phyloP scores from a whole-genome alignment of 2,113 vertebrate species.

The Toxotes chatareus region DNA sequence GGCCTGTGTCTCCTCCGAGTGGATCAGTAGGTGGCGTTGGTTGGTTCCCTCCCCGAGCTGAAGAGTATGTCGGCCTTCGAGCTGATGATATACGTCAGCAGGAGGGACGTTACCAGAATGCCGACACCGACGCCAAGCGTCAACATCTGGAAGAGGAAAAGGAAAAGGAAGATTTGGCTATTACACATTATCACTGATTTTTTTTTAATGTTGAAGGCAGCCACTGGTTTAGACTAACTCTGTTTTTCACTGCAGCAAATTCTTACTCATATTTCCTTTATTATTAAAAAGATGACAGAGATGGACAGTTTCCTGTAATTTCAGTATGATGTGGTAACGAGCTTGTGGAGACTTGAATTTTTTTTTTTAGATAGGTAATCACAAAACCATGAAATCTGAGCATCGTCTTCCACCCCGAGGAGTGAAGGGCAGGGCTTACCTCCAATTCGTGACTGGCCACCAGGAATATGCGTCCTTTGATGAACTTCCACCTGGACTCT shows the following conservation, averaged over 20 bases:
- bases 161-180: neutral
- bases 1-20: constrained; percentile 27
- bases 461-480: constrained; percentile 92
- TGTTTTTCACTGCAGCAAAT: no score
- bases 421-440: constrained; percentile 76
- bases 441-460: constrained; percentile 94
- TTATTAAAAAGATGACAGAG: no score
- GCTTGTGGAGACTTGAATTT: no score
- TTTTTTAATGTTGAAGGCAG: no score
- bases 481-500: constrained; percentile 94
- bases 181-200: neutral
- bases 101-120: constrained; percentile 87
- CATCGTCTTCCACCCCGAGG: neutral
- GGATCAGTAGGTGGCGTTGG: constrained; percentile 89
- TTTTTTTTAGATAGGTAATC: no score
- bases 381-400: neutral
- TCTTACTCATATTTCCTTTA: neutral
- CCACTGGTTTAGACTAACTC: no score
- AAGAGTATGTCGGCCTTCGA: constrained; percentile 93
- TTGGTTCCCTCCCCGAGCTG: constrained; percentile 83
- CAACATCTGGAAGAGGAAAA: constrained; percentile 83
- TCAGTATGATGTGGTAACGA: no score
- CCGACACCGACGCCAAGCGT: constrained; percentile 89
- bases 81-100: constrained; percentile 90
- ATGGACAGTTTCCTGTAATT: no score